Evolutionary conservation across 2,888 invertebrate species (phyloP), one percentile per base, ranked within the genome.

Genomic region (Heliothis peltigera): DNA sequence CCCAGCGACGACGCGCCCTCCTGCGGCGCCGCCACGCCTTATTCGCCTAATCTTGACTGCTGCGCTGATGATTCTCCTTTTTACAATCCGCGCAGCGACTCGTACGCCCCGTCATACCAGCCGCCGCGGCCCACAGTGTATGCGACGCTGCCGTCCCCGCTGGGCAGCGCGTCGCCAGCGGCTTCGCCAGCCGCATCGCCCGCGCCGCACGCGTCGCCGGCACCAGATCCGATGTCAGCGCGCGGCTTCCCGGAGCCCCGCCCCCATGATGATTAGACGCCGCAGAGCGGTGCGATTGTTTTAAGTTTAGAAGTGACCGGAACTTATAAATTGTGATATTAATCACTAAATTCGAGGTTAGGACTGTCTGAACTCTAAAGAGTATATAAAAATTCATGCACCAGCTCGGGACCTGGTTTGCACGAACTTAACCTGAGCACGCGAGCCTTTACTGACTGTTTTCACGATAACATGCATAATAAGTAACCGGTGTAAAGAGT

Each of bases 1-100:
- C 95, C 95, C 42, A 93, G 93, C 77, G 95, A 95, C 77, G 93
- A 94, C 83, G 93, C 95, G 75, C 95, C 95, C 0, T 96, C 94
- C 0, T 94, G 95, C 84, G 95, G 95, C 28, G 95, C 95, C 25
- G 95, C 94, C 48, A 95, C 95, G 51, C 95, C 95, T 1, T 95
- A 92, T 84, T 95, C 95, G 64, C 94, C 95, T 12, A 94, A 94
- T 82, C 78, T 94, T 58, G 94, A 94, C 79, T 89, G 91, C 82
- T 84, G 89, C 79, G 88, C 92, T 2, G 95, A 95, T 80, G 95
- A 95, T 78, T 95, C 95, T 8, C 95, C 95, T 4, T 95, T 95
- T 86, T 95, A 95, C 86, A 95, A 95, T 86, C 95, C 95, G 19
- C 91, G 95, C 62, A 95, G 95, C 74, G 95, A 95, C 77, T 91